Conservation (phyloP, 2,113 vertebrate species). For the Gymnogyps californianus region DNA sequence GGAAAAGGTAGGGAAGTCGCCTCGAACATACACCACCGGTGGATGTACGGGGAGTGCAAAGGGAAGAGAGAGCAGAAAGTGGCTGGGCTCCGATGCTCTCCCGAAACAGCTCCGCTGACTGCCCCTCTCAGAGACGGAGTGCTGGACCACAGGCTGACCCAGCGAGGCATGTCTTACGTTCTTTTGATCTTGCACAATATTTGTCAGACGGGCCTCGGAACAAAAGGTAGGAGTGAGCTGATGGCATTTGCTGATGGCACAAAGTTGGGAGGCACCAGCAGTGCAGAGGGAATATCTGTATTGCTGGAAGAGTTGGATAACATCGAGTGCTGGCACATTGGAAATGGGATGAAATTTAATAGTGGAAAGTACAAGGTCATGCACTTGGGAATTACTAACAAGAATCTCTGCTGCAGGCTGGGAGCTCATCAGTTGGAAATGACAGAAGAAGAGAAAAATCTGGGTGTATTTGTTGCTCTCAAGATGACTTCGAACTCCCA, state of each 20-base stretch:
- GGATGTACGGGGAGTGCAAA: not conserved
- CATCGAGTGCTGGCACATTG: not conserved
- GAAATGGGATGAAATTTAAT: conserved; percentile 40
- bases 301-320: not conserved
- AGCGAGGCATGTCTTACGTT: accelerated
- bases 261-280: not conserved
- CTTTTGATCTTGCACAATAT: not conserved
- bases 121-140: not conserved
- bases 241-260: not conserved
- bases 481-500: not conserved
- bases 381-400: conserved; percentile 7
- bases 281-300: not conserved
- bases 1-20: not conserved
- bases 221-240: not conserved
- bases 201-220: not conserved
- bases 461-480: conserved; percentile 6
- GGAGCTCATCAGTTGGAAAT: not conserved
- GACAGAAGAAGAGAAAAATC: conserved; percentile 20
- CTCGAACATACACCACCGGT: not conserved
- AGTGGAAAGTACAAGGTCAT: conserved; percentile 35
- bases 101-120: not conserved
- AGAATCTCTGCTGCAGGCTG: conserved; percentile 20
- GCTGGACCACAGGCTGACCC: not conserved
- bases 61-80: not conserved
- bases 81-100: not conserved